Conservation (phyloP, 2,113 vertebrate species). For the Epinephelus lanceolatus region DNA sequence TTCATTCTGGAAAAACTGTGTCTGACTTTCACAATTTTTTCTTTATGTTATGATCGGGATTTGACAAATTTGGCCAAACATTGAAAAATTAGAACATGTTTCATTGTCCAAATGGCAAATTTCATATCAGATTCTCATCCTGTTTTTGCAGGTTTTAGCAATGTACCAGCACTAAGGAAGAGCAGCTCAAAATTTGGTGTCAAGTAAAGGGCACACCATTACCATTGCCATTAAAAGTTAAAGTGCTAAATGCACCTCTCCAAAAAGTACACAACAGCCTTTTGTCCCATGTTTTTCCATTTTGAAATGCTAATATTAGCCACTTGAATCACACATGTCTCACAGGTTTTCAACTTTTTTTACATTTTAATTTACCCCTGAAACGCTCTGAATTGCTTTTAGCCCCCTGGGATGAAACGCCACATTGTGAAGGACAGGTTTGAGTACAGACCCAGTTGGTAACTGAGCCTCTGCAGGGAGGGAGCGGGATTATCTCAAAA, state of each 20-base stretch:
- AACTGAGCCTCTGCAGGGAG: slow-evolving; percentile 27
- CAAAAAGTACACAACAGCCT: background rate
- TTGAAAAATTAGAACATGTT: background rate
- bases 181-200: background rate
- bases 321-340: background rate
- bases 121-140: background rate
- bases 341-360: slow-evolving; percentile 15
- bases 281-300: background rate
- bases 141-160: background rate
- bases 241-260: background rate
- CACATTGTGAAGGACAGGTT: slow-evolving; percentile 44
- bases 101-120: background rate
- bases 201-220: slow-evolving; percentile 5
- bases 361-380: slow-evolving; percentile 11
- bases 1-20: background rate
- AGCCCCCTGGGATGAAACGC: slow-evolving; percentile 7
- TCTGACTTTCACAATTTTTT: background rate
- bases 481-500: slow-evolving; percentile 44
- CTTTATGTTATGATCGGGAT: background rate
- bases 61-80: slow-evolving; percentile 2
- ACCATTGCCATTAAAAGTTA: background rate
- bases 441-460: slow-evolving; percentile 37
- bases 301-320: slow-evolving; percentile 17
- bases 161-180: background rate
- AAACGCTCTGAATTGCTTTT: slow-evolving; percentile 46